phyloP scores from a whole-genome alignment of 1,140 invertebrate genomes.

The Cotesia vestalis region DNA sequence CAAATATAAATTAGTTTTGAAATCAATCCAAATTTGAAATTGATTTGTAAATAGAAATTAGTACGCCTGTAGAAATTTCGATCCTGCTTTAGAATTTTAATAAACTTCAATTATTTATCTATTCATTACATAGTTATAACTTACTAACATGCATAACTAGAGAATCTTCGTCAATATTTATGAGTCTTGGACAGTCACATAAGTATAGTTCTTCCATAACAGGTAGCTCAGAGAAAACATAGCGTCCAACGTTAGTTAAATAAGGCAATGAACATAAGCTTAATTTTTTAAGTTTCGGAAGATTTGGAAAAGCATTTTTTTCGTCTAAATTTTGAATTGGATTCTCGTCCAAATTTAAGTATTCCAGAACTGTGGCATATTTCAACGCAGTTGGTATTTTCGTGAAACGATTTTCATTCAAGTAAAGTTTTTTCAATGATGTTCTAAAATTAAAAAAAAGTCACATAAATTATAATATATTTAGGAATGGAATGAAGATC shows the following conservation, averaged over 20 bases:
- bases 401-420: conserved; percentile 75
- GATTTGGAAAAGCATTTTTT: conserved; percentile 68
- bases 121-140: neutral
- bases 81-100: too few relatives aligned
- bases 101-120: neutral
- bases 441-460: conserved; percentile 50
- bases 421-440: conserved; percentile 70
- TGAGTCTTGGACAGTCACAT: conserved; percentile 69
- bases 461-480: neutral
- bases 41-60: too few relatives aligned
- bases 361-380: conserved; percentile 69
- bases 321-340: conserved; percentile 67
- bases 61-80: too few relatives aligned
- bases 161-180: conserved; percentile 68
- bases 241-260: conserved; percentile 67
- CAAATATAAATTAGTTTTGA: too few relatives aligned
- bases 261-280: conserved; percentile 72
- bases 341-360: conserved; percentile 75
- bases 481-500: too few relatives aligned
- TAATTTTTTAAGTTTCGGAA: conserved; percentile 70
- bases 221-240: conserved; percentile 66
- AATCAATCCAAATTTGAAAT: too few relatives aligned
- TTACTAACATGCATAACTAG: conserved; percentile 46
- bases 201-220: conserved; percentile 67
- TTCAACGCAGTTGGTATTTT: conserved; percentile 70